Base-by-base conservation (phyloP, 53 echinoderm and acorn worm genomes). In the Glandiceps talaboti region DNA sequence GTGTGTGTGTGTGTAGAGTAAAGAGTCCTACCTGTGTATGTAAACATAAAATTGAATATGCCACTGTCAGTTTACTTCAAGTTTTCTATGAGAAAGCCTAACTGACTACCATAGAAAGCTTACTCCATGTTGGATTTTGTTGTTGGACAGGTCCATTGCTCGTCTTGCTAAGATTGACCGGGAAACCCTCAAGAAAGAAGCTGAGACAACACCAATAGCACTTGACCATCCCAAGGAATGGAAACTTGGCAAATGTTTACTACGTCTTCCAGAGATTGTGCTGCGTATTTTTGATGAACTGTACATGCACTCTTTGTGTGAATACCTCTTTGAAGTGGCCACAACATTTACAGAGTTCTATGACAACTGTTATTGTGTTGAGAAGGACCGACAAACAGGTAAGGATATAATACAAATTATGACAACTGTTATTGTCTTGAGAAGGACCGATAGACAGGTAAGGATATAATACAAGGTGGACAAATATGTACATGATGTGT, bases 291-390 rank as follows among this genome's bases (percentile, higher is more conserved):
- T 92, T 30, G 90, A 90, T 32, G 95, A 95, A 26, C 77, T 95
- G 31, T 87, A 80, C 32, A 90, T 95, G 84, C 95, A 95, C 82
- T 77, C 84, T 20, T 83, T 95, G n/a, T 95, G 95, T 76, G 95
- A 95, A 30, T 95, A 92, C 76, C 87, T 95, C 30, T 95, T 92
- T n/a, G 95, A 95, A 81, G 72, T 95, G 74, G 88, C 95, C 33
- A 95, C 93, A 29, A 95, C 90, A 0, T 95, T 95, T 84, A 95
- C 95, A 30, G 95, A 94, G 79, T 94, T 94, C 92, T 94, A 94
- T 76, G 95, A 94, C 28, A 90, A 83, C 81, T 94, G 95, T 78
- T 94, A 94, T 75, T 94, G 95, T 73, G 90, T 94, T 73, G 87
- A 86, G 73, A 94, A 94, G 79, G 88, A 94, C 80, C 88, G 86